These are phyloP conservation scores for Lates calcarifer DNA, from an alignment of 2,113 vertebrate species.

Conservation along the genomic window DNA sequence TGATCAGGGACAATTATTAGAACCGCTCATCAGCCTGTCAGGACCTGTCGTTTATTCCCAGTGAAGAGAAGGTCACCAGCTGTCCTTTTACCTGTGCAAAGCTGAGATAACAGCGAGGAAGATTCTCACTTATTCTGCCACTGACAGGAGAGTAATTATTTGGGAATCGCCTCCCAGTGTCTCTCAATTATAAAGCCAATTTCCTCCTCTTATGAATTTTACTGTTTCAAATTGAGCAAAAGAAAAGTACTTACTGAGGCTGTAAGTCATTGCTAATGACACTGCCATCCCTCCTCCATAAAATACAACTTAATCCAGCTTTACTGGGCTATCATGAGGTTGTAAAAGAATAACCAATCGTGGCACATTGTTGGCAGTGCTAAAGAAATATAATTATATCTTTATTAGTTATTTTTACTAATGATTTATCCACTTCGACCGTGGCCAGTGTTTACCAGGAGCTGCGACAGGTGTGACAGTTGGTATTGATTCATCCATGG, in stretches of 20 bases:
- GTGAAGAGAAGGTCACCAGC: slow-evolving; percentile 20
- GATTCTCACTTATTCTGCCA: slow-evolving; percentile 23
- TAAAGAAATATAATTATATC: slow-evolving; percentile 36
- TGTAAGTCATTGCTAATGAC: slow-evolving; percentile 61
- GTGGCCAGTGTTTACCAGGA: slow-evolving; percentile 51
- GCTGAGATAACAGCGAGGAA: slow-evolving; percentile 29
- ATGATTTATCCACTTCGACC: slow-evolving; percentile 31
- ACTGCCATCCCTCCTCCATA: slow-evolving; percentile 15
- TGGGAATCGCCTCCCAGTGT: slow-evolving; percentile 24
- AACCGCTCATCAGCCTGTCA: not conserved
- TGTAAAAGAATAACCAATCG: slow-evolving; percentile 48
- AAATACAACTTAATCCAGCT: slow-evolving; percentile 60
- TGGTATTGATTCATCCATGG: slow-evolving; percentile 72
- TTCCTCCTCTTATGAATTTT: slow-evolving; percentile 58
- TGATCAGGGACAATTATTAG: not conserved
- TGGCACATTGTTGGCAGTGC: slow-evolving; percentile 10
- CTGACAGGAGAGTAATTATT: slow-evolving; percentile 40
- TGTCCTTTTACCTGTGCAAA: slow-evolving; percentile 25
- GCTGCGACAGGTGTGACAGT: slow-evolving; percentile 81
- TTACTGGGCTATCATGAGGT: slow-evolving; percentile 35
- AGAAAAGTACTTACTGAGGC: slow-evolving; percentile 47
- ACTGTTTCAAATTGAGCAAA: slow-evolving; percentile 46
- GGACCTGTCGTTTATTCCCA: slow-evolving; percentile 29
- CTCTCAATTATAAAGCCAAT: slow-evolving; percentile 60
- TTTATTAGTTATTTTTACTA: slow-evolving; percentile 54